phyloP scores from a whole-genome alignment of 2,888 invertebrate species.

The Thecophora atra region DNA sequence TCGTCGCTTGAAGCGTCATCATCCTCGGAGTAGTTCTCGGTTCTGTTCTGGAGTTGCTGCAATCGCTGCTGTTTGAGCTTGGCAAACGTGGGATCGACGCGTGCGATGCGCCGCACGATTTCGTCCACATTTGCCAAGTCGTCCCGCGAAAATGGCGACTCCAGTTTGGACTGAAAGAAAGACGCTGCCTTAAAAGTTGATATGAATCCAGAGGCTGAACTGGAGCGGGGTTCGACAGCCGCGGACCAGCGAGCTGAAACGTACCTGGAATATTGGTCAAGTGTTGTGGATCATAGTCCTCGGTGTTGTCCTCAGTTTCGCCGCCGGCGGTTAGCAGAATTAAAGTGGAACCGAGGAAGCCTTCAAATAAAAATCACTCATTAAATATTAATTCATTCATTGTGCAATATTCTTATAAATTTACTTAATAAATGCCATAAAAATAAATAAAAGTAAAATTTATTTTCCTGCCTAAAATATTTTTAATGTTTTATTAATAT shows the following conservation, averaged over 20 bases:
- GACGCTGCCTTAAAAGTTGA: constrained; percentile 66
- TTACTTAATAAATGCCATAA: too few species aligned
- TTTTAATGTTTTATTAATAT: too few species aligned
- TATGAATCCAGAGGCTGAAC: constrained; percentile 55
- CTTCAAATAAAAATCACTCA: not conserved
- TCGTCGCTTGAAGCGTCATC: constrained; percentile 45
- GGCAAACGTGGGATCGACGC: constrained; percentile 20
- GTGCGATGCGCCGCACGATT: constrained; percentile 20
- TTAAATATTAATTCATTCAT: too few species aligned
- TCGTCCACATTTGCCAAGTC: constrained; percentile 34
- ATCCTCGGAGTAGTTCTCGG: constrained; percentile 28
- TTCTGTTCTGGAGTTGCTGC: constrained; percentile 29
- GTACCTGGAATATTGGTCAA: constrained; percentile 59
- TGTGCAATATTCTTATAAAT: too few species aligned
- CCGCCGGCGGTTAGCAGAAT: not conserved
- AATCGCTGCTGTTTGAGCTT: constrained; percentile 25
- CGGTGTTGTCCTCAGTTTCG: constrained; percentile 10
- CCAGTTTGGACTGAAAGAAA: constrained; percentile 63
- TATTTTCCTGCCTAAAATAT: too few species aligned
- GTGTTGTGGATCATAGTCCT: constrained; percentile 54
- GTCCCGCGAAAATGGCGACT: constrained; percentile 50
- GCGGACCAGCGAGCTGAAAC: constrained; percentile 37
- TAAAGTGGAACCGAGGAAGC: not conserved
- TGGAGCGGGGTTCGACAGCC: constrained; percentile 38
- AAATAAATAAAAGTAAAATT: too few species aligned